Evolutionary conservation across 2,113 vertebrate species (phyloP).

Genomic region (Circaetus gallicus): DNA sequence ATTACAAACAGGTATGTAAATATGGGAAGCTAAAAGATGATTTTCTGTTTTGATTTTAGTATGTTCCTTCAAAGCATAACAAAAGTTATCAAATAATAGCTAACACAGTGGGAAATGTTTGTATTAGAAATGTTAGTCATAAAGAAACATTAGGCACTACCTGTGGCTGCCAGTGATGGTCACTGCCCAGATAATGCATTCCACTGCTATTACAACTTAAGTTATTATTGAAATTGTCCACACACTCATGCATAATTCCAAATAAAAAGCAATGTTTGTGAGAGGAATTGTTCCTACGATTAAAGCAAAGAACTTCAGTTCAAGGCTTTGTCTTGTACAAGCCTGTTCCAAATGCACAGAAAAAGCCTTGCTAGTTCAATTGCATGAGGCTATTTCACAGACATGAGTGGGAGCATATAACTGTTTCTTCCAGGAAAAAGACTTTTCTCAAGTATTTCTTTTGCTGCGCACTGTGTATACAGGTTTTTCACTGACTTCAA

Average conservation of each 20-base stretch:
- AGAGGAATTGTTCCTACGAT: background rate
- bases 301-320: background rate
- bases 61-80: background rate
- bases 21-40: background rate
- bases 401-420: rapidly evolving
- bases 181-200: background rate
- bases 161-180: background rate
- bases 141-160: background rate
- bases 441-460: background rate
- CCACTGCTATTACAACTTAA: background rate
- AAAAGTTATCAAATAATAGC: background rate
- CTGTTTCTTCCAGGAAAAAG: background rate
- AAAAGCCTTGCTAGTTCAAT: background rate
- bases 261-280: background rate
- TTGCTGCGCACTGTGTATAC: background rate
- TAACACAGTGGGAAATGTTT: background rate
- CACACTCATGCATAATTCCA: background rate
- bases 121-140: background rate
- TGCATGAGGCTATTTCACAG: background rate
- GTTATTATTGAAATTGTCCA: background rate
- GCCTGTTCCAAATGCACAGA: background rate
- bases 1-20: background rate
- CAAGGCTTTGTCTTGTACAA: background rate
- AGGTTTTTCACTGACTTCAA: background rate
- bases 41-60: background rate